Conservation (phyloP, 2,113 vertebrate species). For the Accipiter virgatus region DNA sequence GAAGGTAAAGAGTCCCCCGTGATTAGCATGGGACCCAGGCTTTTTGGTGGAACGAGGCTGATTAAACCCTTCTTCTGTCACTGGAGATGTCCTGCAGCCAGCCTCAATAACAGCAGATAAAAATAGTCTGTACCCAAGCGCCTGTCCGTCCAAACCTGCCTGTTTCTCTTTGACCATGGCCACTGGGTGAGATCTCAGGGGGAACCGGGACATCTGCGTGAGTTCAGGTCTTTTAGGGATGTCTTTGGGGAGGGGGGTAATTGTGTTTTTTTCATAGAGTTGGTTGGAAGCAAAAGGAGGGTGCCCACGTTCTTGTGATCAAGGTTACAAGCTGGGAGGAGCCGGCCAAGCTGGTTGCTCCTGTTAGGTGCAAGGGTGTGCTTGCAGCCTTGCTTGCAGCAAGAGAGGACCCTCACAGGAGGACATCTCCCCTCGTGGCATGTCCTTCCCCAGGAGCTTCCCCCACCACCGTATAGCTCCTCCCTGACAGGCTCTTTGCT, state of each 20-base stretch:
- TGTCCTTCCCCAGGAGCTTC: neutral
- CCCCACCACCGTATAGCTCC: accelerated
- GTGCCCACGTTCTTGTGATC: neutral
- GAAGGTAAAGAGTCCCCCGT: neutral
- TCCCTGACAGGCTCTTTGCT: neutral
- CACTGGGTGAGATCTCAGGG: neutral
- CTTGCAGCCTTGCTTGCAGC: neutral
- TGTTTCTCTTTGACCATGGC: neutral
- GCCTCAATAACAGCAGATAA: neutral
- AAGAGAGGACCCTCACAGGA: no score
- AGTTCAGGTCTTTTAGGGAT: neutral
- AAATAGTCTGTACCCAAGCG: accelerated
- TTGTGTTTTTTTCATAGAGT: neutral
- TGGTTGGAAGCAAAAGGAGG: neutral
- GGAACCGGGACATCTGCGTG: neutral
- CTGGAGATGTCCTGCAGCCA: neutral
- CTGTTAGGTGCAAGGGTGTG: neutral
- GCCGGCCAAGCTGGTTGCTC: neutral
- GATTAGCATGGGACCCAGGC: neutral
- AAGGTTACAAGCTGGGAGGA: neutral
- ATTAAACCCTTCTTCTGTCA: neutral
- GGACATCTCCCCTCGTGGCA: accelerated
- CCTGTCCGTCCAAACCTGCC: neutral
- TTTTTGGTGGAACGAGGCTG: neutral
- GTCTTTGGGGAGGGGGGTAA: neutral